Evolutionary conservation across 2,113 vertebrate genomes (phyloP).

Genomic region (Melanostigma gelatinosum): DNA sequence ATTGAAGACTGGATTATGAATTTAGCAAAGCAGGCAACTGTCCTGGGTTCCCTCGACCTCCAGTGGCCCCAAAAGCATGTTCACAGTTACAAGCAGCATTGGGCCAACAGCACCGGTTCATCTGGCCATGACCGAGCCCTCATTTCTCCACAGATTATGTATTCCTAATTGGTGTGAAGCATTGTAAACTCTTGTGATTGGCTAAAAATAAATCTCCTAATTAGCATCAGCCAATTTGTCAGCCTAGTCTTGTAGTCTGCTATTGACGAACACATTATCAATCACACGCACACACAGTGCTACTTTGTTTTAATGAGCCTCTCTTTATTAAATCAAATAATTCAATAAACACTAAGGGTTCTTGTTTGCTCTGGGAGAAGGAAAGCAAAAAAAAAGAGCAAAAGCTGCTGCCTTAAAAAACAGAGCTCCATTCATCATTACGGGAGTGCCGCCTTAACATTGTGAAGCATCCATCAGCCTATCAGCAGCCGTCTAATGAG

Average conservation of each 20-base stretch:
- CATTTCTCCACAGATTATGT: neutral
- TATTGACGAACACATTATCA: conserved; percentile 21
- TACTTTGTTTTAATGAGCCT: conserved; percentile 52
- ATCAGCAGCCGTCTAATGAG: conserved; percentile 64
- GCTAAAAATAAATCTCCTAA: neutral
- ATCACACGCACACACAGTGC: conserved; percentile 23
- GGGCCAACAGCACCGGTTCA: neutral
- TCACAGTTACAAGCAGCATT: neutral
- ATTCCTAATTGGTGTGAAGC: neutral
- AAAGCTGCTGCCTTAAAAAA: conserved; percentile 27
- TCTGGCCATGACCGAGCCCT: neutral
- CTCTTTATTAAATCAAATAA: conserved; percentile 53
- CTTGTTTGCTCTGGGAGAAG: conserved; percentile 16
- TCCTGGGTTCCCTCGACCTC: neutral
- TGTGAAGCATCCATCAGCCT: conserved; percentile 64
- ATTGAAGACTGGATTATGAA: neutral
- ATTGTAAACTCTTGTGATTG: neutral
- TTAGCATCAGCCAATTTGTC: conserved; percentile 1
- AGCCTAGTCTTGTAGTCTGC: neutral
- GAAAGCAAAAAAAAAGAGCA: neutral
- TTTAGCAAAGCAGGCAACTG: neutral
- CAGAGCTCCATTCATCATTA: conserved; percentile 56
- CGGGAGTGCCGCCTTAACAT: conserved; percentile 38
- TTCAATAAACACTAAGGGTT: conserved; percentile 33
- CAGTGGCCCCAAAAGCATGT: neutral